Evolutionary conservation across 2,797 vertebrate species (phyloP), one percentile per base, ranked within the genome.

Genomic region (Sorex maritimensis): DNA sequence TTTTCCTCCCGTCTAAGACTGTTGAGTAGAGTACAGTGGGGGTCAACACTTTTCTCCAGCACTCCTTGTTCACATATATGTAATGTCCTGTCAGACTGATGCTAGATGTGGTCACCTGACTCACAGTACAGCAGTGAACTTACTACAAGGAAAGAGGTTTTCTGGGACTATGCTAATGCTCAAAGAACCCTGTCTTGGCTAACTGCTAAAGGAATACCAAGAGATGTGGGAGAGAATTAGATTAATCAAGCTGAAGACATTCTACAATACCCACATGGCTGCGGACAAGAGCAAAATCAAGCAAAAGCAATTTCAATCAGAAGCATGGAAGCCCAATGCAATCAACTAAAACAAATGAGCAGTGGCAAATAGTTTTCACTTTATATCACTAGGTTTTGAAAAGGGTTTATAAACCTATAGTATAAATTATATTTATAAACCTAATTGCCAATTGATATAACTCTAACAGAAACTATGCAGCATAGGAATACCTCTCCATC

Each of bases 211-310:
- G 11, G 14, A 7, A 26, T 61, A 82, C 17, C 61, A 11, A 49
- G 13, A 82, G 34, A 80, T 0, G 13, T 2, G 9, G 41, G 41
- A 2, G 52, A 79, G 9, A 82, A 28, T 13, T 17, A 73, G 28
- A 24, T 75, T 30, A 63, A 24, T 46, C 30, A 15, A 72, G 30
- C 6, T 58, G 38, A 84, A 91, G 78, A 79, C 26, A 49, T 78
- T 88, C 72, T 90, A 88, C 74, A 82, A 23, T 52, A 52, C 44
- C 74, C 19, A 80, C 38, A 8, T 91, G 41, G 78, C 26, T 79
- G n/a, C 1, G 81, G 79, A 77, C 65, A 71, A 17, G 28, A 78
- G 28, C 52, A 74, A 91, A 74, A 78, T 87, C 80, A 85, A 77
- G 12, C 23, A 41, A 94, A 17, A 44, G 72, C 28, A 83, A 52